phyloP scores from a whole-genome alignment of 2,888 invertebrate species.

The Philereme vetulata region DNA sequence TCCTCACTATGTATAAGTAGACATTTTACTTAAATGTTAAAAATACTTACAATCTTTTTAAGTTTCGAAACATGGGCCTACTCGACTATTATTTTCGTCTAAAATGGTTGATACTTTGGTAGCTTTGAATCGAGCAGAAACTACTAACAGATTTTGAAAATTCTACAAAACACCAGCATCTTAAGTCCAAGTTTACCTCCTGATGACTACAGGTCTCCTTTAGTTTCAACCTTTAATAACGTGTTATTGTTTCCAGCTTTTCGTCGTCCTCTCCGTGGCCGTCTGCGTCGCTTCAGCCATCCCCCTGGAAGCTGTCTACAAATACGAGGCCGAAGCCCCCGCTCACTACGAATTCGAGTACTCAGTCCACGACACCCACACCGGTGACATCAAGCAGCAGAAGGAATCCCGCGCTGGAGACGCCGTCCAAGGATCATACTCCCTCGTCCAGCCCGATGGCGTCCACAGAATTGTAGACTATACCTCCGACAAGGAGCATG shows the following conservation, averaged over 20 bases:
- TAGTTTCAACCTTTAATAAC: background rate
- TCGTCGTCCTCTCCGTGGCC: slow-evolving; percentile 60
- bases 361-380: slow-evolving; percentile 72
- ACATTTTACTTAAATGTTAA: background rate
- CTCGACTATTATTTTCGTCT: no score
- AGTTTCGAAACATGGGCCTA: no score
- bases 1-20: background rate
- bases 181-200: no score
- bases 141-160: no score
- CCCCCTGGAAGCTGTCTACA: slow-evolving; percentile 60
- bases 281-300: slow-evolving; percentile 37
- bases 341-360: slow-evolving; percentile 75
- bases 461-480: slow-evolving; percentile 75
- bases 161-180: no score
- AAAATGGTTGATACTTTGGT: no score
- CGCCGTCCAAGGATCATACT: slow-evolving; percentile 74
- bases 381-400: slow-evolving; percentile 76
- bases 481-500: slow-evolving; percentile 69
- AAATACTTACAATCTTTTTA: background rate
- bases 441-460: slow-evolving; percentile 76
- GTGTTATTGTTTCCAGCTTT: slow-evolving; percentile 49
- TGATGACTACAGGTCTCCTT: no score
- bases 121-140: no score
- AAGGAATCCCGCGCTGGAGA: slow-evolving; percentile 73
- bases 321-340: slow-evolving; percentile 59